A percentile compares a stretch with the other conserved stretches of the same genome.
These are phyloP conservation scores for Eonycteris spelaea DNA, from an alignment of 2,113 vertebrate genomes.

Conservation along the genomic window DNA sequence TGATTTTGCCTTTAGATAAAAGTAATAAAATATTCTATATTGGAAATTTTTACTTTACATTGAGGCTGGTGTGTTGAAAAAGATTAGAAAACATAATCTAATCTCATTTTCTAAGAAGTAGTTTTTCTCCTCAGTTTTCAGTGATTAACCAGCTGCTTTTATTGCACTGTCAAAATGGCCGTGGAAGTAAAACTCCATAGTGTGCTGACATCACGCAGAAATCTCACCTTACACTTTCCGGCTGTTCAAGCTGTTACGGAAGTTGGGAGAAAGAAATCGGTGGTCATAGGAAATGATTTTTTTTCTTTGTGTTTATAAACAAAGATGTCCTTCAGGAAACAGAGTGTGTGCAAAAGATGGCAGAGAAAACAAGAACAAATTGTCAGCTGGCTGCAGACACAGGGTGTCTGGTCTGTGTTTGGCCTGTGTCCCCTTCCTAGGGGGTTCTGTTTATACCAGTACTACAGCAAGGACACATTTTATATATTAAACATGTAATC, in stretches of 20 bases:
- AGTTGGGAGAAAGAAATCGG: not conserved
- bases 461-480: not conserved
- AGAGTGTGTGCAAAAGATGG: not conserved
- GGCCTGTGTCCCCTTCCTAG: not conserved
- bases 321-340: not conserved
- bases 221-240: not conserved
- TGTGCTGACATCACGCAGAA: not conserved
- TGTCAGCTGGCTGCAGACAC: not conserved
- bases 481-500: not conserved
- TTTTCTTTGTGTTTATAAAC: not conserved
- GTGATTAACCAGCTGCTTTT: not conserved
- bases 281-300: not conserved
- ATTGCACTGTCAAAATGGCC: not conserved
- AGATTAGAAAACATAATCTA: not conserved
- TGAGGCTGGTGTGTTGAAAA: not conserved
- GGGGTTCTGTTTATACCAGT: not conserved
- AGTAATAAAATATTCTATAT: not conserved
- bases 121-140: not conserved
- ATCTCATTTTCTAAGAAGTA: not conserved
- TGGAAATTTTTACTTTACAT: not conserved
- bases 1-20: constrained; percentile 18
- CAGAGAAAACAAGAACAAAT: not conserved
- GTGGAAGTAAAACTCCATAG: not conserved
- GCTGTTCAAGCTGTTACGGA: not conserved
- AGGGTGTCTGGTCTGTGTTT: too few relatives aligned